Evolutionary conservation across 2,888 invertebrate genomes (phyloP).

Genomic region (Mongoloraphidia duomilia): DNA sequence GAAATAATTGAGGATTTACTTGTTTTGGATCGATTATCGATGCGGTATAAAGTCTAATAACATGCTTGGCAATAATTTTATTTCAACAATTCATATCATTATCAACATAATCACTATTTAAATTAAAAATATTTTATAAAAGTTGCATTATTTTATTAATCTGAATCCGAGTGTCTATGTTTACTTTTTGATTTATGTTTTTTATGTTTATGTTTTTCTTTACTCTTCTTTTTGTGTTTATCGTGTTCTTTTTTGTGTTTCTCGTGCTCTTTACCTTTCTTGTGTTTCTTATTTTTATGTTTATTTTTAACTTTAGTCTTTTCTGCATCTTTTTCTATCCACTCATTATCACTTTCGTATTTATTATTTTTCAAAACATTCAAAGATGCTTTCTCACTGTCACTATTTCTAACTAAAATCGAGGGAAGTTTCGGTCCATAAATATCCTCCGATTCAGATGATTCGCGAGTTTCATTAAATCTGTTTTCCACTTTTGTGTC

Average conservation of each 20-base stretch:
- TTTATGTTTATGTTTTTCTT: slow-evolving; percentile 17
- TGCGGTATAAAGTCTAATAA: too few relatives aligned
- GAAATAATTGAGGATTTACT: too few relatives aligned
- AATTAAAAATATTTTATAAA: too few relatives aligned
- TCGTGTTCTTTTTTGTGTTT: slow-evolving; percentile 34
- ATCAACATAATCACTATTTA: too few relatives aligned
- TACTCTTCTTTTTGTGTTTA: slow-evolving; percentile 23
- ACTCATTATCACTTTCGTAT: slow-evolving; percentile 31
- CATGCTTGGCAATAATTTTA: too few relatives aligned
- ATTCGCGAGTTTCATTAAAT: slow-evolving; percentile 5
- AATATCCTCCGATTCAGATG: slow-evolving; percentile 19
- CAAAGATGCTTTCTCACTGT: background rate
- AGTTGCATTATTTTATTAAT: too few relatives aligned
- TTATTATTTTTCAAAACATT: background rate
- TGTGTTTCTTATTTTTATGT: slow-evolving; percentile 19
- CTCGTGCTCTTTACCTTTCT: background rate
- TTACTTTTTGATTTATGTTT: slow-evolving; percentile 13
- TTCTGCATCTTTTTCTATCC: slow-evolving; percentile 35
- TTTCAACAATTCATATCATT: too few relatives aligned
- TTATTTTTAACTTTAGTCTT: slow-evolving; percentile 7
- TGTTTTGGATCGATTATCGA: too few relatives aligned
- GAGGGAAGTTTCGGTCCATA: slow-evolving; percentile 47
- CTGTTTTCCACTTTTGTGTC: slow-evolving; percentile 5
- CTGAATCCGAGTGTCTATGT: slow-evolving; percentile 4
- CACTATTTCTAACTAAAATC: slow-evolving; percentile 18